A percentile compares a stretch with the other conserved stretches of the same genome.
Evolutionary conservation across 2,113 vertebrate species (phyloP).

Genomic region (Lanius ludovicianus): DNA sequence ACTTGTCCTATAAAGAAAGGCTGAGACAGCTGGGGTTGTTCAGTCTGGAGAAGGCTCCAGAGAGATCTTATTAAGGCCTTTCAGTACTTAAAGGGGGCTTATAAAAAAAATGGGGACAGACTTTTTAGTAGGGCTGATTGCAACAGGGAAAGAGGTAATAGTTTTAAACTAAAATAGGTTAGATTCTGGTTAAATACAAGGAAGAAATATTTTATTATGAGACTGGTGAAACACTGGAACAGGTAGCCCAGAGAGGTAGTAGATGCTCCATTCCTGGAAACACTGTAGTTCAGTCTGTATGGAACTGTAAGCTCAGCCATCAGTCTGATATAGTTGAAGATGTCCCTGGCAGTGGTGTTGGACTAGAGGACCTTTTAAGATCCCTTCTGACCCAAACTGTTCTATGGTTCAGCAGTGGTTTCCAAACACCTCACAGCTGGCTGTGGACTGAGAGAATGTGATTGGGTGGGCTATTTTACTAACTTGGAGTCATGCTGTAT

Average conservation of each 20-base stretch:
- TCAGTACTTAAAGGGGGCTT: neutral
- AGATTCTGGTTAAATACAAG: neutral
- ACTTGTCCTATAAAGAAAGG: neutral
- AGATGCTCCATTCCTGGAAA: neutral
- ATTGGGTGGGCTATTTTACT: neutral
- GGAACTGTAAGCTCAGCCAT: neutral
- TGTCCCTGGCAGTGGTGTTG: neutral
- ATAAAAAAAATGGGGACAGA: neutral
- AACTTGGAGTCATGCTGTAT: neutral
- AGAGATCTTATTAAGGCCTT: neutral
- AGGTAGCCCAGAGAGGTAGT: neutral
- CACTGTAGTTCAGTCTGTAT: neutral
- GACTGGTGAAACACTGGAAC: neutral
- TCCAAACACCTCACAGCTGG: neutral
- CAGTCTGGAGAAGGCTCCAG: neutral
- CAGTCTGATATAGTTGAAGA: neutral
- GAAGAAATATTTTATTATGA: neutral
- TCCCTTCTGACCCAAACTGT: neutral
- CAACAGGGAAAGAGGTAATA: fast-evolving
- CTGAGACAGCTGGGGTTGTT: neutral
- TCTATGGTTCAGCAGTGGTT: neutral
- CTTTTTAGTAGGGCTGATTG: neutral
- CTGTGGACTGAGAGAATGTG: neutral
- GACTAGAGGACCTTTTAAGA: neutral
- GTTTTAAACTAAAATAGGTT: neutral